Evolutionary conservation across 2,113 vertebrate genomes (phyloP), one percentile per base, ranked within the genome.

Genomic region (Eublepharis macularius): DNA sequence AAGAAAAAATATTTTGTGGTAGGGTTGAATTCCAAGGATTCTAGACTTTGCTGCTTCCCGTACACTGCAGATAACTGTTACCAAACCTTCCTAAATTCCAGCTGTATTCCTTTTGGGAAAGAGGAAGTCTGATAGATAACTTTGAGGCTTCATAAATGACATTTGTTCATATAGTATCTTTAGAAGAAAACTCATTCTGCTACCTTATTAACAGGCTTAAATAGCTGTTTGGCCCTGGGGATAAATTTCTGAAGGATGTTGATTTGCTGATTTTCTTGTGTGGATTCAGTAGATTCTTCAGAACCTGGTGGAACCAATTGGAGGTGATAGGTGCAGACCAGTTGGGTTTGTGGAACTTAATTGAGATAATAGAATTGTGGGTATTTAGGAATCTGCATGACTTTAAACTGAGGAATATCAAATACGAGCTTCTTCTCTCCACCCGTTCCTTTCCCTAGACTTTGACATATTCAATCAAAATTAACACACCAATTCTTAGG

Each of bases 251-350:
- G 49, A 24, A 51, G 8, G 47, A 2, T 6, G 74, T 78, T 17
- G n/a, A 14, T 29, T 2, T 8, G 41, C 57, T 72, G 49, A 32
- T 7, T 63, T 4, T 0, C 26, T 1, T 54, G 21, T 66, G 34
- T 65, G 21, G 26, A 41, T 4, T 0, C 65, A 72, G 24, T 5
- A 57, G 75, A 2, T 68, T 81, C 1, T 8, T 78, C 6, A n/a
- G 0, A 16, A 11, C 49, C 24, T 10, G 24, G n/a, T 76, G 0
- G 0, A 0, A 2, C 2, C 32, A 63, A 12, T 12, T 65, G 32
- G 72, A 39, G 19, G 16, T 65, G 3, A 13, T 63, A 29, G 2
- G 2, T 45, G 13, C 39, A 80, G 41, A 66, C 26, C 2, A 43
- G 6, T 41, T n/a, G 41, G 39, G 2, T 66, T 60, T 79, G 36